Conservation (phyloP, 2,888 invertebrate species). For the Odontocerum albicorne region DNA sequence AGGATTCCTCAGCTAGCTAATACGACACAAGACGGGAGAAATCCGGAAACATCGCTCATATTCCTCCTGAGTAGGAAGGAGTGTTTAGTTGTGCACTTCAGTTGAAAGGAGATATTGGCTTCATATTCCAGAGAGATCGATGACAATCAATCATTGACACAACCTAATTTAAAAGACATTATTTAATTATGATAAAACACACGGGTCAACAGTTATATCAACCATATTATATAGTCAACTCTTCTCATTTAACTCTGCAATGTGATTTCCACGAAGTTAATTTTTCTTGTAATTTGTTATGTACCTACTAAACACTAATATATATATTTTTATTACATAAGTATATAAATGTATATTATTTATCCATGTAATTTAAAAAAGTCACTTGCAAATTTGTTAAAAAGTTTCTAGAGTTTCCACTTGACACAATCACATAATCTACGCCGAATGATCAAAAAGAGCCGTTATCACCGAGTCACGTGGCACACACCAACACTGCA, state of each 20-base stretch:
- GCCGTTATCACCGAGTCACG: neutral
- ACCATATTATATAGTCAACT: constrained; percentile 30
- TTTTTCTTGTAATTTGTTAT: constrained; percentile 35
- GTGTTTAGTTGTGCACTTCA: too few species aligned
- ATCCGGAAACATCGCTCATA: too few species aligned
- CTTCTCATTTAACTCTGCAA: constrained; percentile 30
- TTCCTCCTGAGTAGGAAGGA: too few species aligned
- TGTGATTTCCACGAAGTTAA: constrained; percentile 22
- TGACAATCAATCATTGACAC: constrained; percentile 13
- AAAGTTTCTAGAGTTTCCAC: constrained; percentile 36
- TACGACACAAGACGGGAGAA: too few species aligned
- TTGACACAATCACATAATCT: constrained; percentile 26
- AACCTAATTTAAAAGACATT: constrained; percentile 18
- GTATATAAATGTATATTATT: constrained; percentile 33
- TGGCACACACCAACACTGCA: neutral
- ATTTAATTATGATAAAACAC: constrained; percentile 23
- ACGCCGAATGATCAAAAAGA: neutral
- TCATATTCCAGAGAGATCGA: too few species aligned
- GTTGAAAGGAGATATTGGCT: too few species aligned
- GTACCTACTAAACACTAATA: constrained; percentile 36
- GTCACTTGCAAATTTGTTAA: constrained; percentile 37
- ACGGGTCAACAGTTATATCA: constrained; percentile 28
- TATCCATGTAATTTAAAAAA: constrained; percentile 35
- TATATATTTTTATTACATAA: constrained; percentile 30
- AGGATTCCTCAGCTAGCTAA: too few species aligned